A percentile compares a stretch with the other conserved stretches of the same genome.
Evolutionary conservation across 1,140 invertebrate species (phyloP).

Genomic region (Sarcophaga peregrina): DNA sequence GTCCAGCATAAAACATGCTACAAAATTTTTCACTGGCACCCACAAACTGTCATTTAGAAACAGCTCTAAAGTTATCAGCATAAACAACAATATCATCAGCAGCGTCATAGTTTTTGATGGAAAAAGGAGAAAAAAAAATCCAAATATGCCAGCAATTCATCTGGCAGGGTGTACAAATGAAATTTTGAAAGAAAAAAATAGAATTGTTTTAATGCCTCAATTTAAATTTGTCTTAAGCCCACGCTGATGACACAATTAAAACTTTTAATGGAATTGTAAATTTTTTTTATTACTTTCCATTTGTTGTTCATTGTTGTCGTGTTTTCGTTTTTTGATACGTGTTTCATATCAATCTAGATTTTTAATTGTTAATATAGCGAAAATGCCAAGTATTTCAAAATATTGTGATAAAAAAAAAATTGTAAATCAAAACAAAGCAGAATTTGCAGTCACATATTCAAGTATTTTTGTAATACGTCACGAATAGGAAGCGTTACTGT

Average conservation of each 20-base stretch:
- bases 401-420: background rate
- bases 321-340: background rate
- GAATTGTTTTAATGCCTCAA: background rate
- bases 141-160: background rate
- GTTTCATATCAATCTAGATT: background rate
- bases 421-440: too few relatives aligned
- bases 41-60: too few relatives aligned
- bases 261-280: slow-evolving; percentile 34
- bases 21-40: background rate
- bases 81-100: background rate
- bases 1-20: background rate
- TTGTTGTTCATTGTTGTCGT: background rate
- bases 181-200: background rate
- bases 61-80: background rate
- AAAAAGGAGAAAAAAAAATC: background rate
- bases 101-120: slow-evolving; percentile 7
- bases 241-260: slow-evolving; percentile 27
- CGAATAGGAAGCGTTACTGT: too few relatives aligned
- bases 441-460: too few relatives aligned
- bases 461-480: too few relatives aligned
- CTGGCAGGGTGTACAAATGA: background rate
- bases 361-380: background rate
- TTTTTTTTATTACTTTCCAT: background rate
- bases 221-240: slow-evolving; percentile 29
- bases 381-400: background rate